phyloP scores from a whole-genome alignment of 2,113 vertebrate genomes.

The Leptodactylus fuscus region DNA sequence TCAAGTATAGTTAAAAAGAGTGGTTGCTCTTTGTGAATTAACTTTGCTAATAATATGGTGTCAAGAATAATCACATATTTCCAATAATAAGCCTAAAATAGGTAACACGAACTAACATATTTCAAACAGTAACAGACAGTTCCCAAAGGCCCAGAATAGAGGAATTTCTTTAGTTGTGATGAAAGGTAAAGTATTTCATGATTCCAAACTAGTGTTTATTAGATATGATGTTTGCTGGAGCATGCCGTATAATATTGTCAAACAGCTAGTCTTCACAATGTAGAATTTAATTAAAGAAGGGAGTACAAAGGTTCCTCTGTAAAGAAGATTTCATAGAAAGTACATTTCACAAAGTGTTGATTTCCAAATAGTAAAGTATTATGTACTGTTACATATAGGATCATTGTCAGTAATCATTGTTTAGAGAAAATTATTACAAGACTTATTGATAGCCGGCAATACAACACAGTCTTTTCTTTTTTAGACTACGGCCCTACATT shows the following conservation, averaged over 20 bases:
- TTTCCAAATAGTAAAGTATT: neutral
- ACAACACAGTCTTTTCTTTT: no score
- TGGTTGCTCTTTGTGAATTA: slow-evolving; percentile 62
- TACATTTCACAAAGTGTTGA: slow-evolving; percentile 15
- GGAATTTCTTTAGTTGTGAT: slow-evolving; percentile 29
- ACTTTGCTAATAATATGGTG: slow-evolving; percentile 71
- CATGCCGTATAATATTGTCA: slow-evolving; percentile 25
- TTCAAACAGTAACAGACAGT: slow-evolving; percentile 32
- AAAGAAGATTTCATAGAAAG: neutral
- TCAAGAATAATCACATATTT: slow-evolving; percentile 76
- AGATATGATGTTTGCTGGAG: slow-evolving; percentile 48
- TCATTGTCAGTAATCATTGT: neutral
- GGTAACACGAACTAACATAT: slow-evolving; percentile 63
- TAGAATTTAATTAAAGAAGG: slow-evolving; percentile 24
- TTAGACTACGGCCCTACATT: no score
- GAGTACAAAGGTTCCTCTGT: neutral
- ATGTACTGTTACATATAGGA: neutral
- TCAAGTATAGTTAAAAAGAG: slow-evolving; percentile 25
- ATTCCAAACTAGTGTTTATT: slow-evolving; percentile 43
- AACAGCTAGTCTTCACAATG: slow-evolving; percentile 31
- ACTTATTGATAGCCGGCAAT: no score
- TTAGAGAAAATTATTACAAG: no score
- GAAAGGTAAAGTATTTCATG: slow-evolving; percentile 28
- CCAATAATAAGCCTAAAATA: slow-evolving; percentile 68
- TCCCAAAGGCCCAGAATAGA: slow-evolving; percentile 20